phyloP scores from a whole-genome alignment of 2,888 invertebrate genomes.

The Drosophila histrio region DNA sequence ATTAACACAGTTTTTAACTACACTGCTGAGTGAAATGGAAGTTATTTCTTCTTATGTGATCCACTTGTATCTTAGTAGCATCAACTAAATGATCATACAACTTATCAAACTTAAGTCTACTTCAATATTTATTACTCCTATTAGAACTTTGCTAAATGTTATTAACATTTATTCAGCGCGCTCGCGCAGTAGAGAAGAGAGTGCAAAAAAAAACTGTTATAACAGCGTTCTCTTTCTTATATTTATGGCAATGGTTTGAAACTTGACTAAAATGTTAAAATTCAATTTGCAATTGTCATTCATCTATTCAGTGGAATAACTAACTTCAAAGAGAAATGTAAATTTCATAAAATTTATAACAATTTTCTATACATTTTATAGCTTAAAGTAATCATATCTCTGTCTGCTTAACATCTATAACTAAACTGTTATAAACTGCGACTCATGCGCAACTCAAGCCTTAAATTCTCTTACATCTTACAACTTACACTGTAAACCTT shows the following conservation, averaged over 20 bases:
- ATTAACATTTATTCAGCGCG: conserved; percentile 15
- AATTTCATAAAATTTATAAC: not conserved
- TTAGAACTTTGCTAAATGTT: conserved; percentile 44
- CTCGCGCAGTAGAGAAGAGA: conserved; percentile 32
- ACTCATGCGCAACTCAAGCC: conserved; percentile 30
- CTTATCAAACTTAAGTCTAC: not conserved
- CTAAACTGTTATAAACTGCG: not conserved
- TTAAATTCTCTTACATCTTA: not conserved
- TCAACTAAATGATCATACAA: not conserved
- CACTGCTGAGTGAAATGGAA: not conserved
- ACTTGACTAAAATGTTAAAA: conserved; percentile 19
- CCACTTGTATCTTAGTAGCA: not conserved
- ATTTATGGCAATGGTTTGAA: conserved; percentile 26
- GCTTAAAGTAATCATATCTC: not conserved
- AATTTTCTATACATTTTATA: not conserved
- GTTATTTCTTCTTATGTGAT: not conserved
- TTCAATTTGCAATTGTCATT: not conserved
- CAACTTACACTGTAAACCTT: not conserved
- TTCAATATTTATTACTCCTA: not conserved
- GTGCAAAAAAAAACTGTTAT: not conserved
- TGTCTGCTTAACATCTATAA: not conserved
- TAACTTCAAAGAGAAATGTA: not conserved
- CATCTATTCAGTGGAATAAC: not conserved
- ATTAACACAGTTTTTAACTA: not conserved
- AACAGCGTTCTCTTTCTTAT: conserved; percentile 9